Evolutionary conservation across 2,888 invertebrate genomes (phyloP).

Genomic region (Pilophorus perplexus): DNA sequence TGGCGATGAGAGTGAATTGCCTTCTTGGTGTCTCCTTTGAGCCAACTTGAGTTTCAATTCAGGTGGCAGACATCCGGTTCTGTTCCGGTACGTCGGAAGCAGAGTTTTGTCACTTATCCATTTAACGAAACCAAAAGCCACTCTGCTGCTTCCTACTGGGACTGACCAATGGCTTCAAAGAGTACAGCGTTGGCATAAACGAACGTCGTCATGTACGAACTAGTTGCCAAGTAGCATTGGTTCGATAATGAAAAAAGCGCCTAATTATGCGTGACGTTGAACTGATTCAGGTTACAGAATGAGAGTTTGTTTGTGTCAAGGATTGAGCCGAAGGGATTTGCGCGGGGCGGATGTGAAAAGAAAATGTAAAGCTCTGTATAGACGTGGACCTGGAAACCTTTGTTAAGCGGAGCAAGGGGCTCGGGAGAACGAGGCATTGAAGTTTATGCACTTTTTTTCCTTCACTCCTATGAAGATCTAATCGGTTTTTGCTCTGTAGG

Average conservation of each 20-base stretch:
- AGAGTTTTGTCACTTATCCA: too few relatives aligned
- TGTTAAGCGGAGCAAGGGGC: background rate
- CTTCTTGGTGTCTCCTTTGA: too few relatives aligned
- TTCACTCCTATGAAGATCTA: constrained; percentile 26
- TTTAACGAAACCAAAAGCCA: too few relatives aligned
- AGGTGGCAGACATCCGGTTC: too few relatives aligned
- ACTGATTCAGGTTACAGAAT: too few relatives aligned
- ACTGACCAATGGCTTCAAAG: too few relatives aligned
- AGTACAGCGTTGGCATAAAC: background rate
- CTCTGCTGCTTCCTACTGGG: too few relatives aligned
- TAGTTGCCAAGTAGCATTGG: background rate
- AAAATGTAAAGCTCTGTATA: constrained; percentile 4
- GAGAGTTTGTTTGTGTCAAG: constrained; percentile 2
- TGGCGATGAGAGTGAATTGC: too few relatives aligned
- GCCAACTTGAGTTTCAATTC: too few relatives aligned
- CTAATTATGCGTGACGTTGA: too few relatives aligned
- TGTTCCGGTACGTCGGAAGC: too few relatives aligned
- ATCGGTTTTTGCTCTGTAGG: constrained; percentile 36
- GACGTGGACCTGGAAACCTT: constrained; percentile 16
- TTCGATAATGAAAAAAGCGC: too few relatives aligned
- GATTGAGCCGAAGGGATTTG: constrained; percentile 18
- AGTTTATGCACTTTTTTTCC: constrained; percentile 31
- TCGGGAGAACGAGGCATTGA: background rate
- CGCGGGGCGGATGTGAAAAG: constrained; percentile 15
- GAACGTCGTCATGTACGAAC: background rate